Evolutionary conservation across 2,113 vertebrate species (phyloP).

Genomic region (Sigmodon hispidus): DNA sequence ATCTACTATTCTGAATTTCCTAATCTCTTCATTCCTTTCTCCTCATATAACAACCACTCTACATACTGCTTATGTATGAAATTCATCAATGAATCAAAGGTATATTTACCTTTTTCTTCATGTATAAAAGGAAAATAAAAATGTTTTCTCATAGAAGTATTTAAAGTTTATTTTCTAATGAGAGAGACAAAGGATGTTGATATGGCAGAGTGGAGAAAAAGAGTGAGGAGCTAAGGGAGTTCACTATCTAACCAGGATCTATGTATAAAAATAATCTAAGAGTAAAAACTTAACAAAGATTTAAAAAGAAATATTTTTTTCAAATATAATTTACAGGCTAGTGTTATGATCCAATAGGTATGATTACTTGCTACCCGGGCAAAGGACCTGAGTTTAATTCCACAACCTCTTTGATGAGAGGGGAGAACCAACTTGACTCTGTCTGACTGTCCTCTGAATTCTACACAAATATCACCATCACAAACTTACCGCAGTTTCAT

Average conservation of each 20-base stretch:
- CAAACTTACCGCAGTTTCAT: neutral
- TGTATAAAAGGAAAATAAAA: neutral
- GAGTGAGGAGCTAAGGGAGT: neutral
- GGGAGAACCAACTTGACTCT: neutral
- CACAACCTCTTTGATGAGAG: too few species aligned
- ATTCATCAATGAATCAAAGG: neutral
- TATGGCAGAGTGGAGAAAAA: neutral
- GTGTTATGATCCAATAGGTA: neutral
- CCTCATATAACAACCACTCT: neutral
- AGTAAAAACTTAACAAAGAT: neutral
- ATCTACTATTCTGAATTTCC: neutral
- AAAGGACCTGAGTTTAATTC: neutral
- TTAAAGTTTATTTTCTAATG: neutral
- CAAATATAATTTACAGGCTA: neutral
- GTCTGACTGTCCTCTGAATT: neutral
- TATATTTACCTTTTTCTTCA: neutral
- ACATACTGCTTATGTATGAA: neutral
- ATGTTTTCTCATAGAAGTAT: neutral
- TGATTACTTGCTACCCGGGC: neutral
- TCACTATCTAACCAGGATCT: neutral
- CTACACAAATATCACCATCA: too few species aligned
- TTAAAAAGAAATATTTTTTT: neutral
- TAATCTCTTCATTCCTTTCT: neutral
- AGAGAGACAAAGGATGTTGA: neutral
- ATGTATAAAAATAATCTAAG: neutral